Conservation (phyloP, 2,888 invertebrate species). For the Dendrolimus pini region DNA sequence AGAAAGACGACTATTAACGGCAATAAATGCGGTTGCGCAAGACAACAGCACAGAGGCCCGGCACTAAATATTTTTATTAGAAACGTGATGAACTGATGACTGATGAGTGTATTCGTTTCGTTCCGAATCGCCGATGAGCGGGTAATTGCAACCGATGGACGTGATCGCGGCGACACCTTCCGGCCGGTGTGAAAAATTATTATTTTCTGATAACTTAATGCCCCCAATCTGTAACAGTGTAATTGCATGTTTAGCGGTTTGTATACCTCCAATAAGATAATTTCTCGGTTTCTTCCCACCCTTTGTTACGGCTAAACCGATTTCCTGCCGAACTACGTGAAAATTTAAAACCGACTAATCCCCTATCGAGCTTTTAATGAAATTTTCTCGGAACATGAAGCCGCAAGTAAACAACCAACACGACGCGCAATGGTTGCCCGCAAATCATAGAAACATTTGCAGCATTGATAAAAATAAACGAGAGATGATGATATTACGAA, state of each 20-base stretch:
- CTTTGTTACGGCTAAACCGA: conserved; percentile 69
- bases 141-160: conserved; percentile 51
- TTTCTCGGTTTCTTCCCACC: conserved; percentile 71
- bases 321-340: conserved; percentile 71
- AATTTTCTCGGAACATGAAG: conserved; percentile 61
- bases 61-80: conserved; percentile 61
- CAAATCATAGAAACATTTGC: conserved; percentile 75
- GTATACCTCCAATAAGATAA: conserved; percentile 64
- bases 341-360: conserved; percentile 69
- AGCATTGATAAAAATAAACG: conserved; percentile 74
- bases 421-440: conserved; percentile 60
- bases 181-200: conserved; percentile 70
- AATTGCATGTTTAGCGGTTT: conserved; percentile 73
- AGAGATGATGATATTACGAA: conserved; percentile 63
- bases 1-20: conserved; percentile 58
- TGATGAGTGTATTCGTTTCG: conserved; percentile 32
- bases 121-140: conserved; percentile 49
- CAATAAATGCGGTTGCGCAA: conserved; percentile 70
- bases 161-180: conserved; percentile 66
- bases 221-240: conserved; percentile 63
- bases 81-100: conserved; percentile 69
- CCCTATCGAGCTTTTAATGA: conserved; percentile 72
- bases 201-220: conserved; percentile 72
- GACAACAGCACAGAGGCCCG: conserved; percentile 58
- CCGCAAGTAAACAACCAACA: conserved; percentile 66